Evolutionary conservation across 2,888 invertebrate genomes (phyloP), one percentile per base, ranked within the genome.

Genomic region (Chloromyia formosa): DNA sequence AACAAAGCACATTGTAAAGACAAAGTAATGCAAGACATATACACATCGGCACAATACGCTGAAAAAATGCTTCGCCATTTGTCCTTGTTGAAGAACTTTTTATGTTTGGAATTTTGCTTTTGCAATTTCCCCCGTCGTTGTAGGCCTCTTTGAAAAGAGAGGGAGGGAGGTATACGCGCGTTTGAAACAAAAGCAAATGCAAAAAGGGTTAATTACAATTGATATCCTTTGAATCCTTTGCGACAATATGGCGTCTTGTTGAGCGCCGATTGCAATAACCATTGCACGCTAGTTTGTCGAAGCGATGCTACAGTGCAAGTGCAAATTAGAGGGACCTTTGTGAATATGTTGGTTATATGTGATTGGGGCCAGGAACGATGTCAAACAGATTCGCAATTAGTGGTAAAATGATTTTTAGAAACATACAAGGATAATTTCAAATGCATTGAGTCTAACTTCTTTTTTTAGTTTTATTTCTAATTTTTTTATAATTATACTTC

Each of bases 151-250:
- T 49, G 49, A n/a, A 49, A n/a, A n/a, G 3, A 49, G 2, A n/a
- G 12, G 14, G 12, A 49, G 12, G 49, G 12, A 49, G 49, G n/a
- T n/a, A 49, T 49, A 49, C 49, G 66, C 66, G 12, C n/a, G 45
- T 61, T 35, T 35, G 2, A 61, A 61, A 61, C 62, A 35, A 62
- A 62, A 62, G 62, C 18, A 9, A 66, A 66, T 20, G 14, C n/a
- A 10, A 66, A 49, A 49, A 66, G 66, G 66, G 66, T 66, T 66
- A 66, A 66, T 45, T 66, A 66, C 49, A 66, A 66, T 66, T 66
- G 66, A 45, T 66, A 66, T 45, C 49, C 49, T 49, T 66, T 66
- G 66, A 45, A 49, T 66, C 49, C 14, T 18, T 20, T 20, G 66
- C 66, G 66, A 66, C 66, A 66, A 66, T 49, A 66, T 66, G 66